phyloP scores from a whole-genome alignment of 64 coral and sea anemone genomes.

The Actinia equina region DNA sequence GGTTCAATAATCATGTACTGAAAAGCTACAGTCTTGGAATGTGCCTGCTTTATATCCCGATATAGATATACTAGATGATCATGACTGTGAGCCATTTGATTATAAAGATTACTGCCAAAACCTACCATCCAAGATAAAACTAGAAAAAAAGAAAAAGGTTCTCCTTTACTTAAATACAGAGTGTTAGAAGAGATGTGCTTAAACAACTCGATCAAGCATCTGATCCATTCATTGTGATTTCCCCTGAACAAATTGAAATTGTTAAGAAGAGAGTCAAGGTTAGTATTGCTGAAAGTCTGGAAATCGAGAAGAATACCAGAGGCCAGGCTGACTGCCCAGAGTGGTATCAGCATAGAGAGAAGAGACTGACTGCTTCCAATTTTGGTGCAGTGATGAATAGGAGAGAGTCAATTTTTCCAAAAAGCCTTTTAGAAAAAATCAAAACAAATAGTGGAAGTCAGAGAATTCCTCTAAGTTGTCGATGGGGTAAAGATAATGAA shows the following conservation, averaged over 20 bases:
- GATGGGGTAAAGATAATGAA: slow-evolving; percentile 47
- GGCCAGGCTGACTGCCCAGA: slow-evolving; percentile 38
- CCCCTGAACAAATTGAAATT: neutral
- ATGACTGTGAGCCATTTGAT: slow-evolving; percentile 43
- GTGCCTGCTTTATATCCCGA: too few relatives aligned
- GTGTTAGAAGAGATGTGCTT: neutral
- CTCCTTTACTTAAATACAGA: slow-evolving; percentile 32
- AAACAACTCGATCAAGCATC: slow-evolving; percentile 1
- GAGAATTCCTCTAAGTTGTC: slow-evolving; percentile 35
- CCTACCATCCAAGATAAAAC: slow-evolving; percentile 24
- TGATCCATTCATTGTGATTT: slow-evolving; percentile 6
- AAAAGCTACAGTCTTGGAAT: slow-evolving; percentile 18
- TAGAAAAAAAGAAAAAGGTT: slow-evolving; percentile 19
- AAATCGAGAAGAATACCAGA: slow-evolving; percentile 44
- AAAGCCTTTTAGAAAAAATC: slow-evolving; percentile 13
- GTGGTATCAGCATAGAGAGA: slow-evolving; percentile 37
- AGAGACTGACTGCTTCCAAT: slow-evolving; percentile 49
- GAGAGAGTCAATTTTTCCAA: slow-evolving; percentile 20
- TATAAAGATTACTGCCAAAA: slow-evolving; percentile 27
- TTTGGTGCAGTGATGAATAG: slow-evolving; percentile 55
- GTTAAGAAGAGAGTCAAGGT: slow-evolving; percentile 11
- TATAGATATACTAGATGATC: slow-evolving; percentile 9
- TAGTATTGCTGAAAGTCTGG: slow-evolving; percentile 10
- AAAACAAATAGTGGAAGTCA: neutral
- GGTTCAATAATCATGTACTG: slow-evolving; percentile 26